Conservation (phyloP, 2,797 vertebrate species). For the Rallus crepitans region DNA sequence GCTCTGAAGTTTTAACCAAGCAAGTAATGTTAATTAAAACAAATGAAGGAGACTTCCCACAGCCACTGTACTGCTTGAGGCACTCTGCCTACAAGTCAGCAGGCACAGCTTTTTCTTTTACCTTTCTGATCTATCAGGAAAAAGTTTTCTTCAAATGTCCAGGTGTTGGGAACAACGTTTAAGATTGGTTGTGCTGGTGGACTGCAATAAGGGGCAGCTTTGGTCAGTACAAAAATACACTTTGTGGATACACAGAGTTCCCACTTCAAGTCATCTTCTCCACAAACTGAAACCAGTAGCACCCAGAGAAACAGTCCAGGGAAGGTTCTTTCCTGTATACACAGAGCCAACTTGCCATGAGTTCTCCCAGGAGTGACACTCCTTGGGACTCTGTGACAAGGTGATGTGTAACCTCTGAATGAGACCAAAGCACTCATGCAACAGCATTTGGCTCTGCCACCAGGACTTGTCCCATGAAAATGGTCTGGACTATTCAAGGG, state of each 20-base stretch:
- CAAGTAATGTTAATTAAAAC: neutral
- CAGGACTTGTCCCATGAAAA: neutral
- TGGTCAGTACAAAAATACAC: neutral
- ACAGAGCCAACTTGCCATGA: neutral
- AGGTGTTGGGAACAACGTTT: neutral
- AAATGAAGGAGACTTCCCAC: neutral
- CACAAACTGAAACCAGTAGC: neutral
- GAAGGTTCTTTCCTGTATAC: neutral
- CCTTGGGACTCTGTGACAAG: neutral
- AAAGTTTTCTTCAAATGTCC: neutral
- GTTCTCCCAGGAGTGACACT: neutral
- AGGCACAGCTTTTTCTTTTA: neutral
- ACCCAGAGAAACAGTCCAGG: neutral
- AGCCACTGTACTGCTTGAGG: neutral
- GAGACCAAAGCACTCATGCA: neutral
- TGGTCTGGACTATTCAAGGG: neutral
- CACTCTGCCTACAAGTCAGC: neutral
- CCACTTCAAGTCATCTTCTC: neutral
- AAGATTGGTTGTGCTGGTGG: neutral
- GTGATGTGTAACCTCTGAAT: neutral
- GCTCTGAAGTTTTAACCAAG: neutral
- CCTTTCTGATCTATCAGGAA: neutral
- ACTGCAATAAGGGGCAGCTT: neutral
- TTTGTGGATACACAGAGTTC: fast-evolving
- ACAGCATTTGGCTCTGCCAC: neutral